phyloP scores from a whole-genome alignment of 2,888 invertebrate genomes.

The Troides helena region DNA sequence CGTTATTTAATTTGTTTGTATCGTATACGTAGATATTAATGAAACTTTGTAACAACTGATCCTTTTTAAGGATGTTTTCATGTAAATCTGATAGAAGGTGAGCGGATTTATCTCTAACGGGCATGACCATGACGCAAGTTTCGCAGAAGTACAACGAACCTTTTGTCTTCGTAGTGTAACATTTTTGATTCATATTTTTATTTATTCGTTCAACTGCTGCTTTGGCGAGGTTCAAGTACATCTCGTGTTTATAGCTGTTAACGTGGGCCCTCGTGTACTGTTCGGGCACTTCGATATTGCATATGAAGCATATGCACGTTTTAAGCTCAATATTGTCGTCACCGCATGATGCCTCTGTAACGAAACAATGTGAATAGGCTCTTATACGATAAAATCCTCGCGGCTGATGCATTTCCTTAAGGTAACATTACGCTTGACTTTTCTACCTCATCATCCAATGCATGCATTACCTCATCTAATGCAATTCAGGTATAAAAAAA shows the following conservation, averaged over 20 bases:
- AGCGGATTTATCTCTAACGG: not conserved
- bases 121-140: conserved; percentile 4
- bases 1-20: not conserved
- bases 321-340: not conserved
- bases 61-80: not conserved
- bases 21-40: not conserved
- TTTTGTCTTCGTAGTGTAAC: not conserved
- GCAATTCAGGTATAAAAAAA: too few relatives aligned
- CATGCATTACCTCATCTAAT: too few relatives aligned
- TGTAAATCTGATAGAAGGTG: conserved; percentile 6
- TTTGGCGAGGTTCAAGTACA: conserved; percentile 1
- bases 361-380: not conserved
- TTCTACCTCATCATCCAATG: too few relatives aligned
- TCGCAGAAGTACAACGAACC: conserved; percentile 8
- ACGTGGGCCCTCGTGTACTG: conserved; percentile 6
- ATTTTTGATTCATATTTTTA: conserved; percentile 1
- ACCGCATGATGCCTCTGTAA: conserved; percentile 1
- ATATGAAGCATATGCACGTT: conserved; percentile 9
- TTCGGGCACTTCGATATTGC: conserved; percentile 11
- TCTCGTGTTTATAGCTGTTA: conserved; percentile 9
- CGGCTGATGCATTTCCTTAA: too few relatives aligned
- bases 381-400: not conserved
- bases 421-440: too few relatives aligned
- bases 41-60: not conserved
- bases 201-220: conserved; percentile 11